These are phyloP conservation scores for Podarcis siculus DNA, from an alignment of 2,797 vertebrate genomes.

Conservation along the genomic window DNA sequence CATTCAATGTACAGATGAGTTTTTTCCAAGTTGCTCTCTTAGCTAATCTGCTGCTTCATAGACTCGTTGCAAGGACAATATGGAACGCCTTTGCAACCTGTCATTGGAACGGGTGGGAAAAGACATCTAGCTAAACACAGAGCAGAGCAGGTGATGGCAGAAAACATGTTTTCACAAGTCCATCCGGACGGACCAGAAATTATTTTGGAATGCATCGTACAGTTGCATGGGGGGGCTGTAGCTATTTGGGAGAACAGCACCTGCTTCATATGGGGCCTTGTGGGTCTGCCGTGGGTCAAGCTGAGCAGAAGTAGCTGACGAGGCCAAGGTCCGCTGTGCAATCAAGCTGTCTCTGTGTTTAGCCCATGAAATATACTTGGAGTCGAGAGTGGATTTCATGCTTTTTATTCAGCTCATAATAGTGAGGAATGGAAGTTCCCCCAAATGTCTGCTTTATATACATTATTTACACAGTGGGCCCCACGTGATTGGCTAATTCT, in stretches of 20 bases:
- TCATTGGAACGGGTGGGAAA: neutral
- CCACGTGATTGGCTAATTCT: too few relatives aligned
- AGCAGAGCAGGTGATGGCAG: neutral
- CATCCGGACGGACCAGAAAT: neutral
- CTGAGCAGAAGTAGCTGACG: neutral
- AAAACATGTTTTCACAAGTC: neutral
- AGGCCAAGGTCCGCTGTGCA: neutral
- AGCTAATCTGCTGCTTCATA: neutral
- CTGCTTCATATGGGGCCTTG: neutral
- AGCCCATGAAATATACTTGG: too few relatives aligned
- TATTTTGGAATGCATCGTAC: neutral
- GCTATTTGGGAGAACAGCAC: neutral
- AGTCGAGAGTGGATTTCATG: too few relatives aligned
- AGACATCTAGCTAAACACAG: neutral
- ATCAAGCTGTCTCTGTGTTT: too few relatives aligned
- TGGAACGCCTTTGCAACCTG: neutral
- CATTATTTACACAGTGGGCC: too few relatives aligned
- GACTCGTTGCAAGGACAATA: neutral
- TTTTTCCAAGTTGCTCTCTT: neutral
- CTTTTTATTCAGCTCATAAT: too few relatives aligned
- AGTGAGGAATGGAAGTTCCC: too few relatives aligned
- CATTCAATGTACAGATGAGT: neutral
- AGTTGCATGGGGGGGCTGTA: neutral
- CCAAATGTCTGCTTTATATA: too few relatives aligned
- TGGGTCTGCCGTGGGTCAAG: neutral